Percentiles rank a stretch among this genome's conserved stretches.
Evolutionary conservation across 1,140 invertebrate genomes (phyloP).

Genomic region (Hormaphis cornu): DNA sequence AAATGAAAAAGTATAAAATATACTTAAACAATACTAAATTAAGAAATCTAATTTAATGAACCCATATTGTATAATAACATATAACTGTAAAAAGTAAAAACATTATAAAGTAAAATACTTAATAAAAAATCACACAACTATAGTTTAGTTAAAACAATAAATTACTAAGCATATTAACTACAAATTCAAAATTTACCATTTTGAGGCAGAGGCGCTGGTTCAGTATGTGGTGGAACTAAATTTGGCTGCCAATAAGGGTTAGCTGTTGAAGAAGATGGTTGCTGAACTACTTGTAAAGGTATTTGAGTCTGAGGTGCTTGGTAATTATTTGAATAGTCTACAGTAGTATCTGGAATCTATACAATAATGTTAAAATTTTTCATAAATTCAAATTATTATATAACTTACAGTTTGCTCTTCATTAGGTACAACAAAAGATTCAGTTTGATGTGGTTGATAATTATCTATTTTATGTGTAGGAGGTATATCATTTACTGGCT

Average conservation of each 20-base stretch:
- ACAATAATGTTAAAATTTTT: not conserved
- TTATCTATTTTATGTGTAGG: not conserved
- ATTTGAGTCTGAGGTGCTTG: conserved; percentile 1
- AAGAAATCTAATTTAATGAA: not conserved
- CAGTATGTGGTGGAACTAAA: conserved; percentile 1
- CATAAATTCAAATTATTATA: not conserved
- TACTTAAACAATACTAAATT: not conserved
- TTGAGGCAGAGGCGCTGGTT: not conserved
- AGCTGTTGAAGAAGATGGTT: not conserved
- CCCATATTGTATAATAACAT: too few relatives aligned
- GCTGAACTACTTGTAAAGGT: conserved; percentile 3
- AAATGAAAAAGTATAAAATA: not conserved
- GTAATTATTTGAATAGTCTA: conserved; percentile 18
- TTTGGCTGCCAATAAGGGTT: conserved; percentile 25
- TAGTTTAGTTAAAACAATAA: not conserved
- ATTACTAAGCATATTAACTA: not conserved
- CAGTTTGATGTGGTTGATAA: not conserved
- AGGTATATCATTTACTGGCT: not conserved
- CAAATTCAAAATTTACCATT: conserved; percentile 21
- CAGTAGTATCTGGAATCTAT: conserved; percentile 12
- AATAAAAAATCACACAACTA: conserved; percentile 3
- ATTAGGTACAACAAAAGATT: not conserved
- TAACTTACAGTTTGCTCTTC: conserved; percentile 17
- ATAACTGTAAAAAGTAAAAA: conserved; percentile 2
- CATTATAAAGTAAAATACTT: not conserved